phyloP scores from a whole-genome alignment of 2,797 vertebrate species.

The Cynopterus sphinx region DNA sequence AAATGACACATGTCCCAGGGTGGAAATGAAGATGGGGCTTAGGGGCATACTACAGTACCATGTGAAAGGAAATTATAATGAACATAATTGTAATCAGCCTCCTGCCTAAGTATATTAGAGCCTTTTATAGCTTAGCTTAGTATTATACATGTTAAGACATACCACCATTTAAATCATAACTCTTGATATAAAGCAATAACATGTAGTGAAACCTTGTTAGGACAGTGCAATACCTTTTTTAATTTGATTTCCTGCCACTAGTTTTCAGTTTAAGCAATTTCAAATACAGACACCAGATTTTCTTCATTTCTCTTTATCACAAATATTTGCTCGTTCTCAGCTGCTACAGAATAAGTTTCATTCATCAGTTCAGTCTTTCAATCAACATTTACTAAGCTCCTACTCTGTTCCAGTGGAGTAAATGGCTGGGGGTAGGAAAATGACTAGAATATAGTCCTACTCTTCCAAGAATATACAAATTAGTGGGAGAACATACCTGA shows the following conservation, averaged over 20 bases:
- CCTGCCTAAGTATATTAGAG: slow-evolving; percentile 46
- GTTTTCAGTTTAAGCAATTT: not conserved
- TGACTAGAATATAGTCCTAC: not conserved
- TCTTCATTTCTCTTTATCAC: not conserved
- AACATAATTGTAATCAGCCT: slow-evolving; percentile 33
- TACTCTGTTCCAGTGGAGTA: not conserved
- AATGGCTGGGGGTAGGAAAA: not conserved
- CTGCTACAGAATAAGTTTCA: not conserved
- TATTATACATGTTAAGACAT: not conserved
- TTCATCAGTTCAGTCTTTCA: not conserved
- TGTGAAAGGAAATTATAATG: not conserved
- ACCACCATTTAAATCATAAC: not conserved
- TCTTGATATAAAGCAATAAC: not conserved
- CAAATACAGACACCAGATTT: not conserved
- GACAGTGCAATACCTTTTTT: not conserved
- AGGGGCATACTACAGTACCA: not conserved
- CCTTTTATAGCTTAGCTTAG: not conserved
- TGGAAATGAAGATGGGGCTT: not conserved
- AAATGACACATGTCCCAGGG: slow-evolving; percentile 1
- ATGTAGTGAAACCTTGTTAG: not conserved
- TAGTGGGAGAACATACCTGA: not conserved
- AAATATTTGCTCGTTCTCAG: not conserved
- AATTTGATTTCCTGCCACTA: not conserved
- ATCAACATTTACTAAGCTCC: not conserved
- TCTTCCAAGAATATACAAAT: not conserved